Conservation (phyloP, 2,113 vertebrate genomes). For the Peromyscus polionotus region DNA sequence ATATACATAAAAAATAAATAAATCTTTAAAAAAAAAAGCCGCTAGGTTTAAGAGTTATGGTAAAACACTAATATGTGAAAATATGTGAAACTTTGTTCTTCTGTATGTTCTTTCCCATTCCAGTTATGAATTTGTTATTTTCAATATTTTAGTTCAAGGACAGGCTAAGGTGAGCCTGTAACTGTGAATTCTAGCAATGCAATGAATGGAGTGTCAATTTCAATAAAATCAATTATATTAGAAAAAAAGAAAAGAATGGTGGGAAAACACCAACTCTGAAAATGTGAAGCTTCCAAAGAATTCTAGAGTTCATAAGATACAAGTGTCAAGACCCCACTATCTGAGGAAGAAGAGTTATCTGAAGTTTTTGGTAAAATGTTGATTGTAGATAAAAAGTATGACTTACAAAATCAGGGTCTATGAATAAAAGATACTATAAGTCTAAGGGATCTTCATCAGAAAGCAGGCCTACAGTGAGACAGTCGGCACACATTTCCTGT, state of each 20-base stretch:
- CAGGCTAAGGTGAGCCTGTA: neutral
- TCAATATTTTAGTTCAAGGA: neutral
- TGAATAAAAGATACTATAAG: neutral
- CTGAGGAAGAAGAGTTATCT: neutral
- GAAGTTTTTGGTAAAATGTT: neutral
- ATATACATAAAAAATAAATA: too few species aligned
- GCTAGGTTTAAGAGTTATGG: neutral
- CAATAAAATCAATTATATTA: constrained; percentile 20
- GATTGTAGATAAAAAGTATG: neutral
- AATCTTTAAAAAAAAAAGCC: too few species aligned
- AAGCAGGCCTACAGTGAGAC: neutral
- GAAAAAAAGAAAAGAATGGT: too few species aligned
- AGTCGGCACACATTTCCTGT: neutral
- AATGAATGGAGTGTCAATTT: neutral
- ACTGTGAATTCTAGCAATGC: neutral
- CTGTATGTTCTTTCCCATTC: neutral
- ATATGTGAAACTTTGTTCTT: neutral
- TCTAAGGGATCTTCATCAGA: neutral
- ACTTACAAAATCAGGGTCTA: neutral
- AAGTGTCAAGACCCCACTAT: neutral
- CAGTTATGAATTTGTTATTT: neutral
- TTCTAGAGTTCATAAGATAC: neutral
- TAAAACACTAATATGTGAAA: neutral
- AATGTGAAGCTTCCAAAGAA: neutral
- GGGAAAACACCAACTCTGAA: neutral